Evolutionary conservation across 2,113 vertebrate species (phyloP).

Genomic region (Edolisoma coerulescens): DNA sequence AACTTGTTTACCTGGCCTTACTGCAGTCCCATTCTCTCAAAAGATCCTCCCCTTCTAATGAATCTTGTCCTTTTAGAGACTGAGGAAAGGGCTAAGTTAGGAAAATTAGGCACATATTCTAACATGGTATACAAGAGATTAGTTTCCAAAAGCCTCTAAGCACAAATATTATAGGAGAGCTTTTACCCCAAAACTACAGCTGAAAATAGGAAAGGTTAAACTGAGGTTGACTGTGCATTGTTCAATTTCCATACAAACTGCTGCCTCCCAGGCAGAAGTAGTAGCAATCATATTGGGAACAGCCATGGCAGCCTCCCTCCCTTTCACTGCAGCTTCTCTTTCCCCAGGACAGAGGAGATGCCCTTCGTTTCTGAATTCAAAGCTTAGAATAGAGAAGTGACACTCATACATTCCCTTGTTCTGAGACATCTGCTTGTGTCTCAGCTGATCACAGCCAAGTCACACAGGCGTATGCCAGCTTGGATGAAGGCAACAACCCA

Average conservation of each 20-base stretch:
- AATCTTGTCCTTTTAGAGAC: neutral
- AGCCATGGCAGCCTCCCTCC: neutral
- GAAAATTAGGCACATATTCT: neutral
- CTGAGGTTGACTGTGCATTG: neutral
- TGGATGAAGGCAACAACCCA: neutral
- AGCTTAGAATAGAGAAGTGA: neutral
- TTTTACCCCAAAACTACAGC: neutral
- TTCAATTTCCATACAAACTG: neutral
- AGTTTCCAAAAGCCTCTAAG: neutral
- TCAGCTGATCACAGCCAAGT: neutral
- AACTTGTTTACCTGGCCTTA: neutral
- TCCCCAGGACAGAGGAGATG: neutral
- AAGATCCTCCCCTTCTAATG: neutral
- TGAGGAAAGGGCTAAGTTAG: neutral
- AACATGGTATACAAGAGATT: neutral
- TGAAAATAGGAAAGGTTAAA: neutral
- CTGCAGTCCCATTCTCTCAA: neutral
- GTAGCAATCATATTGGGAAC: neutral
- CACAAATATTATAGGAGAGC: neutral
- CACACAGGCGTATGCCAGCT: fast-evolving
- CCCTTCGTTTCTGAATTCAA: neutral
- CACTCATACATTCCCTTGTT: neutral
- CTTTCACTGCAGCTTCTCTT: neutral
- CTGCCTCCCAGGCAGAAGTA: neutral
- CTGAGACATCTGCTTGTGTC: neutral